Conservation (phyloP, 1,140 invertebrate genomes). For the Drosophila quadrilineata region DNA sequence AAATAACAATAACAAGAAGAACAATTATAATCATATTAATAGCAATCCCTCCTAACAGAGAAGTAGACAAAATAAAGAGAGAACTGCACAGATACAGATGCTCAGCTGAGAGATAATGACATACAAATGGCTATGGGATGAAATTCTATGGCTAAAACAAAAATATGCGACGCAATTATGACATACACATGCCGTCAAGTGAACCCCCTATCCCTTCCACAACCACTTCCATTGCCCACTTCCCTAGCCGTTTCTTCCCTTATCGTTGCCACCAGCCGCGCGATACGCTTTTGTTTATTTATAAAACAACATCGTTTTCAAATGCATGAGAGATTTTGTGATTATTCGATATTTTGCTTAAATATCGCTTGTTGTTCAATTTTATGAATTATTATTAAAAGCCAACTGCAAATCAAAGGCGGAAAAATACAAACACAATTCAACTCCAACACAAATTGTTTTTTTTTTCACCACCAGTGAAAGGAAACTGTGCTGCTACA, state of each 20-base stretch:
- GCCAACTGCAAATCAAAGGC: neutral
- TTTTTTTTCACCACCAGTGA: slow-evolving; percentile 32
- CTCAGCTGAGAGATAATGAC: slow-evolving; percentile 36
- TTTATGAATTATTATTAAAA: slow-evolving; percentile 1
- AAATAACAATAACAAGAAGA: slow-evolving; percentile 45
- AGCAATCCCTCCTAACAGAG: slow-evolving; percentile 30
- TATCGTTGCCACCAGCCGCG: slow-evolving; percentile 1
- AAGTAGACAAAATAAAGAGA: slow-evolving; percentile 28
- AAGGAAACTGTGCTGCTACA: slow-evolving; percentile 24
- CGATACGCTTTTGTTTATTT: slow-evolving; percentile 43
- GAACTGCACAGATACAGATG: slow-evolving; percentile 53
- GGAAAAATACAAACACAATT: neutral
- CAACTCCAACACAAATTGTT: no score
- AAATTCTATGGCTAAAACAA: slow-evolving; percentile 16
- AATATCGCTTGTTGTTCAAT: neutral
- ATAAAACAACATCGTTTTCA: slow-evolving; percentile 55
- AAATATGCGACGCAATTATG: slow-evolving; percentile 63
- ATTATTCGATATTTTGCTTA: slow-evolving; percentile 12
- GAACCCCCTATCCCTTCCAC: neutral
- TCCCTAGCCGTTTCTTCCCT: slow-evolving; percentile 4
- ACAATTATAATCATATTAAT: slow-evolving; percentile 54
- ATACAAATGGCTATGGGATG: no score
- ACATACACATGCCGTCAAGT: slow-evolving; percentile 37
- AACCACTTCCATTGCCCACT: neutral
- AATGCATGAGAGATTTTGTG: slow-evolving; percentile 16